Conservation (phyloP, 2,888 invertebrate species). For the Nymphalis c-album region DNA sequence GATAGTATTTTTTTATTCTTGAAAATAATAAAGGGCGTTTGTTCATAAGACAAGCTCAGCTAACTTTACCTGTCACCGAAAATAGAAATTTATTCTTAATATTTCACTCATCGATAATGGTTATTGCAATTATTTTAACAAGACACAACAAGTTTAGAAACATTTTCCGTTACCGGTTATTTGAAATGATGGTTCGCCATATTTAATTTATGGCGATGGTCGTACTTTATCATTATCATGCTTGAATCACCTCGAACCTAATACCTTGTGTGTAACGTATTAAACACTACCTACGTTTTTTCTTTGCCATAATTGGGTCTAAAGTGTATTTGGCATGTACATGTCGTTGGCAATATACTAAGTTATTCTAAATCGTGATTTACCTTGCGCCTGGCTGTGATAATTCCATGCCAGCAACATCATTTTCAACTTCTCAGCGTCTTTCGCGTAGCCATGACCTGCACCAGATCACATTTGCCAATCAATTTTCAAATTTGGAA, state of each 20-base stretch:
- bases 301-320: slow-evolving; percentile 3
- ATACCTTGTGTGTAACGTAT: neutral
- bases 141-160: neutral
- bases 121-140: neutral
- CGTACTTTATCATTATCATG: neutral
- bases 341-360: neutral
- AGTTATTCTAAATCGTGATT: slow-evolving; percentile 42
- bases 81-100: neutral
- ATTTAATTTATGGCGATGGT: slow-evolving; percentile 5
- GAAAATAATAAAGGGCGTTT: no score
- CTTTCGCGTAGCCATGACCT: slow-evolving; percentile 86
- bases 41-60: no score
- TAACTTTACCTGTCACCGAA: no score
- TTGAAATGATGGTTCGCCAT: neutral
- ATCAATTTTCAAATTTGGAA: slow-evolving; percentile 67
- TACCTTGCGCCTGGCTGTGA: slow-evolving; percentile 88
- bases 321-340: slow-evolving; percentile 4
- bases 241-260: neutral
- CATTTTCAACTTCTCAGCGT: slow-evolving; percentile 92
- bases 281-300: neutral
- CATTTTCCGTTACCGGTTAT: neutral
- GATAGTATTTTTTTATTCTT: no score
- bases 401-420: slow-evolving; percentile 95
- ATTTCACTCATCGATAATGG: neutral
- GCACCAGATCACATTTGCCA: slow-evolving; percentile 79